Evolutionary conservation across 2,888 invertebrate genomes (phyloP).

Genomic region (Epinotia brunnichana): DNA sequence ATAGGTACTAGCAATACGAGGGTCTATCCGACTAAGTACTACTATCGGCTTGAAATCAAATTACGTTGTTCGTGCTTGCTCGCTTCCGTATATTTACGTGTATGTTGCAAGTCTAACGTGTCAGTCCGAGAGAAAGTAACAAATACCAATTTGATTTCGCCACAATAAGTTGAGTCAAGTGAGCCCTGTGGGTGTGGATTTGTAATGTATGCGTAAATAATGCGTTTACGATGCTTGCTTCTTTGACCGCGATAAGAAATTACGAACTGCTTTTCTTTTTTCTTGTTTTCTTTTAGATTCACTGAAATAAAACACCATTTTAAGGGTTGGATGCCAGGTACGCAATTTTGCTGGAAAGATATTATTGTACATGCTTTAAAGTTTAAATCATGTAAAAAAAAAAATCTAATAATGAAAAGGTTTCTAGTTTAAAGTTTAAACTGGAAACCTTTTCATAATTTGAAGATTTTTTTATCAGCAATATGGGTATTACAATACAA

Average conservation of each 20-base stretch:
- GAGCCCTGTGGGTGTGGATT: not conserved
- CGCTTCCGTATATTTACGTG: not conserved
- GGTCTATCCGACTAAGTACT: too few species aligned
- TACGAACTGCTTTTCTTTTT: not conserved
- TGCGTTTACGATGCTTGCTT: conserved; percentile 2
- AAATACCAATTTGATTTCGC: not conserved
- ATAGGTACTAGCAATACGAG: conserved; percentile 14
- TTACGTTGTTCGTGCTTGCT: not conserved
- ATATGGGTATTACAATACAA: too few species aligned
- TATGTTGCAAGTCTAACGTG: not conserved
- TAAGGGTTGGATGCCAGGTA: not conserved
- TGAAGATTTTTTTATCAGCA: too few species aligned
- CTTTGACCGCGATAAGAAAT: conserved; percentile 2
- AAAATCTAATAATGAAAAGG: too few species aligned
- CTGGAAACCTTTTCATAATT: too few species aligned
- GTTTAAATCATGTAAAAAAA: too few species aligned
- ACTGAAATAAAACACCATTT: not conserved
- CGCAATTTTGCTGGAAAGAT: too few species aligned
- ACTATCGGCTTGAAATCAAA: too few species aligned
- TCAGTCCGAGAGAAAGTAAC: not conserved
- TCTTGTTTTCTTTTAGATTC: conserved; percentile 2
- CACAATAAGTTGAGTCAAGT: not conserved
- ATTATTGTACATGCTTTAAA: too few species aligned
- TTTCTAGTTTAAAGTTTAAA: too few species aligned
- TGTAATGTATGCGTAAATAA: not conserved